Conservation (phyloP, 92 coral and sea anemone genomes). For the Phenganax stokvisi region DNA sequence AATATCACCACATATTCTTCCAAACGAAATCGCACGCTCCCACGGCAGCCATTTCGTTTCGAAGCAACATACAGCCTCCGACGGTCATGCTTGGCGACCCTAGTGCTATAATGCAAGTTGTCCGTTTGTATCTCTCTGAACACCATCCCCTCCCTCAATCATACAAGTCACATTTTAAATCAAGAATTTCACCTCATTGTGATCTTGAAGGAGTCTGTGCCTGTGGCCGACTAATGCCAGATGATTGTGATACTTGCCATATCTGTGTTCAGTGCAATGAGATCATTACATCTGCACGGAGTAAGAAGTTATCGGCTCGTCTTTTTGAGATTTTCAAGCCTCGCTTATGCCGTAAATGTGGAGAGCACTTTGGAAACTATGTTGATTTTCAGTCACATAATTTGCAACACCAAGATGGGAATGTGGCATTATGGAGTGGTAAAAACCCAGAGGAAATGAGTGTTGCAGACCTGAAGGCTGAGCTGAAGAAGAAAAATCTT, state of each 20-base stretch:
- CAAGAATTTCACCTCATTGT: conserved; percentile 55
- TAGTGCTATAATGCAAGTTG: no score
- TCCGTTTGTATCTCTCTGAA: conserved; percentile 49
- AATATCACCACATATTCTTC: no score
- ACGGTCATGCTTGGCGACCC: no score
- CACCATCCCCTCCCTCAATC: conserved; percentile 46
- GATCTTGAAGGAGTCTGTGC: conserved; percentile 43
- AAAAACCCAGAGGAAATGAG: conserved; percentile 51
- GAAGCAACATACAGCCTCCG: no score
- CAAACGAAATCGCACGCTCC: no score
- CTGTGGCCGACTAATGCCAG: conserved; percentile 46
- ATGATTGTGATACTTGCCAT: conserved; percentile 21
- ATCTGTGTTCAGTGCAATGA: conserved; percentile 41
- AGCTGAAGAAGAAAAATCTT: conserved; percentile 43
- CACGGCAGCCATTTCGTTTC: no score
- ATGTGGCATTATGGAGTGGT: conserved; percentile 22
- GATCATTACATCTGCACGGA: conserved; percentile 45
- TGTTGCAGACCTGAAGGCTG: conserved; percentile 47
- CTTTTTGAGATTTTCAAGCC: conserved; percentile 46
- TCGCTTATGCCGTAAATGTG: conserved; percentile 40
- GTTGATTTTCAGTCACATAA: conserved; percentile 40
- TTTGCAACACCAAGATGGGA: conserved; percentile 33
- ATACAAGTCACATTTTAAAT: conserved; percentile 51
- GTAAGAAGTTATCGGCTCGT: conserved; percentile 33
- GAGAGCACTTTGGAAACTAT: conserved; percentile 45